These are phyloP conservation scores for Papilio polyxenes DNA, from an alignment of 1,140 invertebrate genomes.

Conservation along the genomic window DNA sequence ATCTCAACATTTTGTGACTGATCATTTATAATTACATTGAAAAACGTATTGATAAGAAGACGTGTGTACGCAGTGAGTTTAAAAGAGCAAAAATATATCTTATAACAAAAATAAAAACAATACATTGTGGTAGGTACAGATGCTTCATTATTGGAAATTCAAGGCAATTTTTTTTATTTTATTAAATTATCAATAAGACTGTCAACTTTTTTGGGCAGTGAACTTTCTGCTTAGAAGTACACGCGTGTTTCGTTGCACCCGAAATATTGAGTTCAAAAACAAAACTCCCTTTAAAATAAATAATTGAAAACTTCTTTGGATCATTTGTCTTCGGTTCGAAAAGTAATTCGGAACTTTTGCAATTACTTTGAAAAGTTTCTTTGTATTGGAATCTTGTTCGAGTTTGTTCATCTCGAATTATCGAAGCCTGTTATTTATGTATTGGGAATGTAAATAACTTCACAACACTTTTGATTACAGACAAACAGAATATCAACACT, in stretches of 20 bases:
- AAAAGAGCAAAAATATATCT: too few relatives aligned
- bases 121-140: too few relatives aligned
- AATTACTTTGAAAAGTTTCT: constrained; percentile 24
- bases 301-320: constrained; percentile 20
- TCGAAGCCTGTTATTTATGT: constrained; percentile 20
- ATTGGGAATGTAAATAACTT: constrained; percentile 9
- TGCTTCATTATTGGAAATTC: too few relatives aligned
- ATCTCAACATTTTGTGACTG: neutral
- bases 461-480: neutral
- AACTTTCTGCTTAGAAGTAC: neutral
- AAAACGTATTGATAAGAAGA: neutral
- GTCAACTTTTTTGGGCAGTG: neutral
- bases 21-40: neutral
- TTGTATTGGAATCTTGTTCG: constrained; percentile 24
- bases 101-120: too few relatives aligned
- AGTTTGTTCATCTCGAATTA: constrained; percentile 6
- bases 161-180: too few relatives aligned
- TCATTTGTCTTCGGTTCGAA: constrained; percentile 16
- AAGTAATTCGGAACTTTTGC: constrained; percentile 28
- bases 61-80: too few relatives aligned
- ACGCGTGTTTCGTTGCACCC: neutral
- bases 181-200: neutral
- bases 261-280: neutral
- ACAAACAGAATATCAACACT: neutral
- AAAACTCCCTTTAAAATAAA: constrained; percentile 18